Conservation (phyloP, 2,888 invertebrate species). For the Chaetoderma sp. region DNA sequence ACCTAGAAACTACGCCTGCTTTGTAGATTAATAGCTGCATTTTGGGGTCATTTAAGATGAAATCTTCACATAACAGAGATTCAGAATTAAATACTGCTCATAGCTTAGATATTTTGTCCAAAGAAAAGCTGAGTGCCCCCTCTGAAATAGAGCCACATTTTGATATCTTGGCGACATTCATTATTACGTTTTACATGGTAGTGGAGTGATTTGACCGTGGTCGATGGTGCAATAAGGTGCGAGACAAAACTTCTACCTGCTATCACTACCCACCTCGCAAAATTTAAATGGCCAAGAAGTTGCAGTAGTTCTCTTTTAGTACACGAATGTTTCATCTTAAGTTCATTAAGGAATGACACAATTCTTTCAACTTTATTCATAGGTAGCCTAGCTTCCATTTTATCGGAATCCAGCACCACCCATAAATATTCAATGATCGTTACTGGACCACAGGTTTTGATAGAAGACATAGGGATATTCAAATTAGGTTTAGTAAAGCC, state of each 20-base stretch:
- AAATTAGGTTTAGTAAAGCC: constrained; percentile 7
- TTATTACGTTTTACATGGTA: constrained; percentile 19
- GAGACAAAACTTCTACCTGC: constrained; percentile 33
- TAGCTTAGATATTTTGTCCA: too few species aligned
- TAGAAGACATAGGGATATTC: constrained; percentile 20
- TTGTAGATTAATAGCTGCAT: too few species aligned
- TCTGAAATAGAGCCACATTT: constrained; percentile 25
- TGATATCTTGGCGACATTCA: constrained; percentile 21
- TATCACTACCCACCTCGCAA: constrained; percentile 24
- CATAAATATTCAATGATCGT: constrained; percentile 31
- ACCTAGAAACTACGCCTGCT: too few species aligned
- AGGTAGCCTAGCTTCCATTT: constrained; percentile 29
- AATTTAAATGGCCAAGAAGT: constrained; percentile 27
- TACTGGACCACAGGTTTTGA: constrained; percentile 27
- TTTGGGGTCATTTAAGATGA: too few species aligned
- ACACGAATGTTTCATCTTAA: constrained; percentile 12
- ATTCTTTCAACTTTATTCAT: constrained; percentile 21
- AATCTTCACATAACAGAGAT: too few species aligned
- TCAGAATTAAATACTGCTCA: too few species aligned
- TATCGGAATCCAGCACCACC: constrained; percentile 23
- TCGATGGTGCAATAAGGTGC: constrained; percentile 20
- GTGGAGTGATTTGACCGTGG: constrained; percentile 10
- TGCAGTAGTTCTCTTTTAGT: constrained; percentile 28
- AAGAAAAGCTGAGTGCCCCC: too few species aligned
- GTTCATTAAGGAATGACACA: constrained; percentile 1